These are phyloP conservation scores for Cyclura pinguis DNA, from an alignment of 2,797 vertebrate genomes.

Conservation along the genomic window DNA sequence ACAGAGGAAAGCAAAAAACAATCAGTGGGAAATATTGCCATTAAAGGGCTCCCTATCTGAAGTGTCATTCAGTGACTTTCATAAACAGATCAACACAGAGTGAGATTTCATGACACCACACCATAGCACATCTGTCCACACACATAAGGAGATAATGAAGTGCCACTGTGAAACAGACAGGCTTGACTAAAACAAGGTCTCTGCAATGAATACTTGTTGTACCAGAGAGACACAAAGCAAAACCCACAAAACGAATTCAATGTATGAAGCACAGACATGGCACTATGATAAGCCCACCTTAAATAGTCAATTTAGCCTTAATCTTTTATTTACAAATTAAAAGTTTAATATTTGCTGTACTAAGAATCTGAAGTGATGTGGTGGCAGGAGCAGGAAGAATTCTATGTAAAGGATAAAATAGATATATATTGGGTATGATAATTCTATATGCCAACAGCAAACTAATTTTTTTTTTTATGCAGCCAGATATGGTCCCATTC, in stretches of 20 bases:
- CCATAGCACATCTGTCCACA: constrained; percentile 44
- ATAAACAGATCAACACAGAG: constrained; percentile 50
- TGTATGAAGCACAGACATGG: neutral
- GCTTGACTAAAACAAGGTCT: constrained; percentile 10
- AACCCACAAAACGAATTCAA: constrained; percentile 5
- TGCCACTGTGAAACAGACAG: constrained; percentile 25
- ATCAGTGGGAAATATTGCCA: constrained; percentile 1
- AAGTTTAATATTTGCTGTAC: neutral
- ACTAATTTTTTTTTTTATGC: neutral
- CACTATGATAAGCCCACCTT: neutral
- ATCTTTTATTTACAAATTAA: neutral
- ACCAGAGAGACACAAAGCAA: neutral
- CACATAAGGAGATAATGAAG: constrained; percentile 25
- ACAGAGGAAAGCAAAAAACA: constrained; percentile 53
- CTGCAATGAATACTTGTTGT: neutral
- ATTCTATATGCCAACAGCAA: neutral
- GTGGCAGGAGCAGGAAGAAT: neutral
- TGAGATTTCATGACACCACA: constrained; percentile 48
- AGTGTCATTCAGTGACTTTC: constrained; percentile 21
- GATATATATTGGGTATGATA: neutral
- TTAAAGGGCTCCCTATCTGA: constrained; percentile 18
- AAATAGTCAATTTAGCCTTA: neutral
- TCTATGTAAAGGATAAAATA: neutral
- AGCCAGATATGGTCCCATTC: neutral
- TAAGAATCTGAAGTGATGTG: neutral